Evolutionary conservation across 2,888 invertebrate species (phyloP).

Genomic region (Epinotia demarniana): DNA sequence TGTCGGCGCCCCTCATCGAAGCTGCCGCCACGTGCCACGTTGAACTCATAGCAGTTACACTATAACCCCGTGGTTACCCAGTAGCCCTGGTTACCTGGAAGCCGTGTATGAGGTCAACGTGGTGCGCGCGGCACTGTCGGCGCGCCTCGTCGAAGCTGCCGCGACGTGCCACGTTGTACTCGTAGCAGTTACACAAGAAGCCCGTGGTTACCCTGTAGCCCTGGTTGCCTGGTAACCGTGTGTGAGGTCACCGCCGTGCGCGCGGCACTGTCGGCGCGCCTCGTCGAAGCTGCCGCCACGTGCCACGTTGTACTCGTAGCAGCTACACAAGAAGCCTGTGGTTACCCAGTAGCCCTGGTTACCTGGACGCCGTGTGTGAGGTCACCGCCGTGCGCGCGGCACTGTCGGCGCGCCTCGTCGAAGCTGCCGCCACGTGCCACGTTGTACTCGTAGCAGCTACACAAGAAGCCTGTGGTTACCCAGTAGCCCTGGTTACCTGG

Average conservation of each 20-base stretch:
- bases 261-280: constrained; percentile 90
- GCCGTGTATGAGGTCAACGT: constrained; percentile 89
- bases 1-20: constrained; percentile 92
- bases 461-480: constrained; percentile 84
- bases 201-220: too few relatives aligned
- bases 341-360: constrained; percentile 11
- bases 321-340: constrained; percentile 89
- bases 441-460: constrained; percentile 95
- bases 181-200: constrained; percentile 94
- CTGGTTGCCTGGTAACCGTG: constrained; percentile 84
- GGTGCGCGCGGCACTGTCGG: constrained; percentile 89
- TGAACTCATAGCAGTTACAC: constrained; percentile 95
- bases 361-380: constrained; percentile 88
- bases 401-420: constrained; percentile 91
- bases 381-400: constrained; percentile 73
- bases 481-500: constrained; percentile 67
- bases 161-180: constrained; percentile 92
- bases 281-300: constrained; percentile 93
- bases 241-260: constrained; percentile 62
- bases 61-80: constrained; percentile 83
- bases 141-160: constrained; percentile 93
- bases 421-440: constrained; percentile 93
- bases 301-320: constrained; percentile 94
- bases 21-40: constrained; percentile 91
- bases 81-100: constrained; percentile 77